phyloP scores from a whole-genome alignment of 2,113 vertebrate species.

The Brienomyrus brachyistius region DNA sequence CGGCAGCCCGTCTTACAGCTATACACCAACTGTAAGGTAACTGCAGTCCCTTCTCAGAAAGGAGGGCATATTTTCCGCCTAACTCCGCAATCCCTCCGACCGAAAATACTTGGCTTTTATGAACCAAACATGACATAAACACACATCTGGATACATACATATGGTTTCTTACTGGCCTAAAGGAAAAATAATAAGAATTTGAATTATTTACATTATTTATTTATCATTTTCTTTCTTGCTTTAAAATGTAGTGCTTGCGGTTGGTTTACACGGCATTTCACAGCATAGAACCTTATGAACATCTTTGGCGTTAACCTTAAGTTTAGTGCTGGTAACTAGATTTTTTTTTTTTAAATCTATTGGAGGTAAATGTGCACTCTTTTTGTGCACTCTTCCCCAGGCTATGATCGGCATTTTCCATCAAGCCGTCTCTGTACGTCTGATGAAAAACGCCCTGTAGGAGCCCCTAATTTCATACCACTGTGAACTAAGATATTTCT shows the following conservation, averaged over 20 bases:
- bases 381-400: background rate
- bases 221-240: background rate
- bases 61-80: background rate
- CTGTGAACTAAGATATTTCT: background rate
- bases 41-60: background rate
- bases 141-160: background rate
- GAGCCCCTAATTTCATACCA: background rate
- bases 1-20: background rate
- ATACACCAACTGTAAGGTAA: background rate
- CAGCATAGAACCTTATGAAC: background rate
- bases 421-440: background rate
- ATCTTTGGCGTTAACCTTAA: background rate
- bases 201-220: background rate
- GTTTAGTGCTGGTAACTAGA: background rate
- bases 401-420: background rate
- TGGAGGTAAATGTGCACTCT: background rate
- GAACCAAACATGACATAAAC: background rate
- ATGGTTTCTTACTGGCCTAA: background rate
- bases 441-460: background rate
- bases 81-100: background rate
- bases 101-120: background rate
- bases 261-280: background rate
- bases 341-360: background rate
- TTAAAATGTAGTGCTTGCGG: background rate
- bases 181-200: background rate